Evolutionary conservation across 2,797 vertebrate genomes (phyloP).

Genomic region (Gambelia wislizenii): DNA sequence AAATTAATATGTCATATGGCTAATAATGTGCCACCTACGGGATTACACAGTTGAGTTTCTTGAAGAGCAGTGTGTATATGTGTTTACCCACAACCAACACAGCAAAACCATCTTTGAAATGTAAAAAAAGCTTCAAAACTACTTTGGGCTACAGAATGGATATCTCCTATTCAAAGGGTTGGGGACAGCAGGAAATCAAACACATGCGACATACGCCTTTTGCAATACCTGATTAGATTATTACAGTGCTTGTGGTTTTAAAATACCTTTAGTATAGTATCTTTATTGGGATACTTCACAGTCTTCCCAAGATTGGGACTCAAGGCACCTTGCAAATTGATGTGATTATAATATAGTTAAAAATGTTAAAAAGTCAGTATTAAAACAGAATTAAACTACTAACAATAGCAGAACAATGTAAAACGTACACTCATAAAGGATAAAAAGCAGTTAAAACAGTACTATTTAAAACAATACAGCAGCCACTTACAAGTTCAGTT

Average conservation of each 20-base stretch:
- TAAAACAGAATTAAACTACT: no score
- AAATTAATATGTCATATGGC: neutral
- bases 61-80: neutral
- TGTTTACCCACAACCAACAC: no score
- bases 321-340: no score
- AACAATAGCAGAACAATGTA: no score
- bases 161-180: neutral
- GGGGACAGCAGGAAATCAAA: neutral
- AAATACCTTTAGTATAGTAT: neutral
- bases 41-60: neutral
- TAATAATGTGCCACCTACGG: neutral
- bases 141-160: neutral
- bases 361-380: no score
- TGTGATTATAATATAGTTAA: no score
- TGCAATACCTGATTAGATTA: neutral
- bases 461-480: no score
- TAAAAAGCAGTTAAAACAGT: no score
- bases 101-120: neutral
- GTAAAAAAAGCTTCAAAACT: neutral
- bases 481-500: no score
- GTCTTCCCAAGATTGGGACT: no score
- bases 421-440: no score
- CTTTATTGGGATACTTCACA: no score
- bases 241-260: neutral
- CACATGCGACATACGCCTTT: neutral